Base-by-base conservation (phyloP, 2,113 vertebrate genomes). In the Sapayoa aenigma region DNA sequence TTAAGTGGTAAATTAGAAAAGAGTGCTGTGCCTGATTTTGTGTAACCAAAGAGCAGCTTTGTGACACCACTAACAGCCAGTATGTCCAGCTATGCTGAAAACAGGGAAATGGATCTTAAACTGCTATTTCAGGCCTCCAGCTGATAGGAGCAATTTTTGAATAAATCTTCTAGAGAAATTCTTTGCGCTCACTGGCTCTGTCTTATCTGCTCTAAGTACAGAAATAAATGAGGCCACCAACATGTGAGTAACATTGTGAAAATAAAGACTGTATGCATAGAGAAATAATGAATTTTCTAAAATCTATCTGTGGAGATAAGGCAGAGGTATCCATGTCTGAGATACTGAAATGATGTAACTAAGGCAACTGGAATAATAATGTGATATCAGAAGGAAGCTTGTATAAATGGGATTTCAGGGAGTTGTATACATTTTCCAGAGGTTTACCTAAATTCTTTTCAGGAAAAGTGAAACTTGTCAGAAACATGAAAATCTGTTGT, bases 311-410 rank as follows among this genome's bases (percentile, higher is more conserved):
- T 66, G 93, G 59, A 67, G 91, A 89, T 97, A 90, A 96, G 68
- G 73, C 90, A 72, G 56, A 71, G 79, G 80, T 88, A 78, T 91
- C 78, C 56, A 44, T 94, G 91, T 94, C 56, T 92, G 68, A 93
- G 93, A 72, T 86, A 41, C 72, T 59, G 35, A 89, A 81, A 84
- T 94, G 80, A 90, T 94, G 86, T 89, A 92, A 30, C 91, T 95
- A 92, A 96, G 88, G 90, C 92, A 96, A 90, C 94, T 96, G 78
- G 80, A 92, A 74, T 89, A 91, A 87, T 87, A 79, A 95, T 73
- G 87, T 92, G 87, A 92, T 91, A 94, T 79, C 84, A 94, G 66
- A 78, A 94, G 46, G 86, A 22, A 87, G 39, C 59, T 91, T 65
- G 66, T 88, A 77, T 79, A 33, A 73, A 89, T 94, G 71, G 56